Evolutionary conservation across 2,113 vertebrate species (phyloP).

Genomic region (Lasiurus cinereus): DNA sequence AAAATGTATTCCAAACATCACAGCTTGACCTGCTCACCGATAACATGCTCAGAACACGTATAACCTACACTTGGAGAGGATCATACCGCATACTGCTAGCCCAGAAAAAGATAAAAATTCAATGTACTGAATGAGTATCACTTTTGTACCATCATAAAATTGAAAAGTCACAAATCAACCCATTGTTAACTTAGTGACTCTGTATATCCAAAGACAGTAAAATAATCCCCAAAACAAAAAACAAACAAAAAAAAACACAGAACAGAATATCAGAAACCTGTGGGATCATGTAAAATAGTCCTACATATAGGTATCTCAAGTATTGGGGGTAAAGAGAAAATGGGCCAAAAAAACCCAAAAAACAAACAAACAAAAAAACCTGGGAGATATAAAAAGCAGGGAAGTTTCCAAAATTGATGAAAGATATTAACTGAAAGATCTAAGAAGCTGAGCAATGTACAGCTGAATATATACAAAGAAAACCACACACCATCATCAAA

Average conservation of each 20-base stretch:
- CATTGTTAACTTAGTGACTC: neutral
- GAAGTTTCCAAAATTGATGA: neutral
- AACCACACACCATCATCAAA: no score
- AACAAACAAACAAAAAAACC: neutral
- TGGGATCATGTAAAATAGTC: neutral
- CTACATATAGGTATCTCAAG: no score
- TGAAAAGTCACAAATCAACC: neutral
- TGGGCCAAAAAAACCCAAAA: neutral
- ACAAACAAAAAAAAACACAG: neutral
- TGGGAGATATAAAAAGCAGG: accelerated
- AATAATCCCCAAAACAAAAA: neutral
- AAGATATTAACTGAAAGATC: neutral
- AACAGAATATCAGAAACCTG: neutral
- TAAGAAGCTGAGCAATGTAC: neutral
- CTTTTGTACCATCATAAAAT: neutral
- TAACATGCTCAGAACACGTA: neutral
- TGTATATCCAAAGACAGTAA: neutral
- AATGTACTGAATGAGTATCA: neutral
- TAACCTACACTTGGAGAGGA: neutral
- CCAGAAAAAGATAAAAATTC: neutral
- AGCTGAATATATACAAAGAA: accelerated
- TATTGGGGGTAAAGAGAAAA: neutral
- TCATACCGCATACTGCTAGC: neutral
- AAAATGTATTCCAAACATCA: neutral
- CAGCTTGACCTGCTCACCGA: no score